Percentiles rank a stretch among this genome's conserved stretches.
phyloP scores from a whole-genome alignment of 2,888 invertebrate species.

The Nebria salina region DNA sequence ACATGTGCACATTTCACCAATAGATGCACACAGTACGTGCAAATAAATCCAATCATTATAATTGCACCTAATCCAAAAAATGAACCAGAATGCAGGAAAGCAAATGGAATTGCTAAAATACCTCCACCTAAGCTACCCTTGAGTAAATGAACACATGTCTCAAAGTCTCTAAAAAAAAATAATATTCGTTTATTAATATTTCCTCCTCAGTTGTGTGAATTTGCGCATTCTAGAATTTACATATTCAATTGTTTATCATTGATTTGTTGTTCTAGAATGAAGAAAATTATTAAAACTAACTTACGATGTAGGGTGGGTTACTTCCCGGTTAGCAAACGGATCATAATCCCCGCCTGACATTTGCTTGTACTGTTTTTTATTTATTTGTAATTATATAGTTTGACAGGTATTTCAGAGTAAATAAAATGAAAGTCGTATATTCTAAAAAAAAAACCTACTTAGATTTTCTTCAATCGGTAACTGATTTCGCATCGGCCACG shows the following conservation, averaged over 20 bases:
- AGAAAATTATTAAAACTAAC: conserved; percentile 53
- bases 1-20: conserved; percentile 87
- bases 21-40: conserved; percentile 97
- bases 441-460: neutral
- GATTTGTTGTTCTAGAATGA: conserved; percentile 8
- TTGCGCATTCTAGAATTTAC: conserved; percentile 7
- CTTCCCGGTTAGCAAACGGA: conserved; percentile 81
- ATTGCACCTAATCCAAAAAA: conserved; percentile 88
- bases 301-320: conserved; percentile 80
- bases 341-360: conserved; percentile 71
- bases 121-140: conserved; percentile 96
- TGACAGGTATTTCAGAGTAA: neutral
- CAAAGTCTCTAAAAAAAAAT: conserved; percentile 73
- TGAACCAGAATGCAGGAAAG: conserved; percentile 86
- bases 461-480: neutral
- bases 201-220: neutral
- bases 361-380: neutral
- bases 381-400: neutral
- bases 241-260: conserved; percentile 4
- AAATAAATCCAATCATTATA: conserved; percentile 85
- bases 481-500: no score
- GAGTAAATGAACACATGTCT: conserved; percentile 88
- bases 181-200: no score
- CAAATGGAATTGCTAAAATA: conserved; percentile 92
- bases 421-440: neutral